Evolutionary conservation across 2,113 vertebrate species (phyloP).

Genomic region (Cyanoramphus novaezelandiae): DNA sequence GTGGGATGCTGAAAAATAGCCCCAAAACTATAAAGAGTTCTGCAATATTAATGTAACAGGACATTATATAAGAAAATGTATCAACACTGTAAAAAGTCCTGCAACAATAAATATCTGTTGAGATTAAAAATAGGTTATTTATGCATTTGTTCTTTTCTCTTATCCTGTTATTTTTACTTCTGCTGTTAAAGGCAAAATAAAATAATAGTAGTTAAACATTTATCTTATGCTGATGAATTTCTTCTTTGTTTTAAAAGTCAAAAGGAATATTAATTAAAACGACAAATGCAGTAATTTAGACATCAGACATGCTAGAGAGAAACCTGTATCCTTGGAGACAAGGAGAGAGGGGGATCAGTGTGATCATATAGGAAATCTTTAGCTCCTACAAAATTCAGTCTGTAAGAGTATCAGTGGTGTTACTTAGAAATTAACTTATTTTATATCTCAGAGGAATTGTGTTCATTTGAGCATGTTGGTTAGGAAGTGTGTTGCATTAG

Average conservation of each 20-base stretch:
- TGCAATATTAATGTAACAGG: neutral
- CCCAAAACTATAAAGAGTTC: neutral
- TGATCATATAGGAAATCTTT: neutral
- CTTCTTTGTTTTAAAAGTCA: conserved; percentile 3
- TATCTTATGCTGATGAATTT: neutral
- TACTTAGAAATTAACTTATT: neutral
- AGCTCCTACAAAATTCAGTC: neutral
- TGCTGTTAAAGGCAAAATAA: neutral
- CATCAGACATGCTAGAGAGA: neutral
- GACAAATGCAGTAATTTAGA: neutral
- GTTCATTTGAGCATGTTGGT: neutral
- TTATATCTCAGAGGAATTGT: neutral
- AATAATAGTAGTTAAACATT: neutral
- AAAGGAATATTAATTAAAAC: neutral
- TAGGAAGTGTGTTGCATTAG: neutral
- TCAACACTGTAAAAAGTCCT: neutral
- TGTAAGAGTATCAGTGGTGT: neutral
- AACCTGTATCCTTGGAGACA: neutral
- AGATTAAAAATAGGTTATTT: neutral
- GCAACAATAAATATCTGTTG: neutral
- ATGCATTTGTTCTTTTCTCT: neutral
- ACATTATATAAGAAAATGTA: neutral
- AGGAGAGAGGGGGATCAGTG: neutral
- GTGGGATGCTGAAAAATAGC: neutral
- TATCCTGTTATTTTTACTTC: neutral